These are phyloP conservation scores for Dysidea cf. avara DNA, from an alignment of 37 sponge, comb jelly and placozoan genomes.

Conservation along the genomic window DNA sequence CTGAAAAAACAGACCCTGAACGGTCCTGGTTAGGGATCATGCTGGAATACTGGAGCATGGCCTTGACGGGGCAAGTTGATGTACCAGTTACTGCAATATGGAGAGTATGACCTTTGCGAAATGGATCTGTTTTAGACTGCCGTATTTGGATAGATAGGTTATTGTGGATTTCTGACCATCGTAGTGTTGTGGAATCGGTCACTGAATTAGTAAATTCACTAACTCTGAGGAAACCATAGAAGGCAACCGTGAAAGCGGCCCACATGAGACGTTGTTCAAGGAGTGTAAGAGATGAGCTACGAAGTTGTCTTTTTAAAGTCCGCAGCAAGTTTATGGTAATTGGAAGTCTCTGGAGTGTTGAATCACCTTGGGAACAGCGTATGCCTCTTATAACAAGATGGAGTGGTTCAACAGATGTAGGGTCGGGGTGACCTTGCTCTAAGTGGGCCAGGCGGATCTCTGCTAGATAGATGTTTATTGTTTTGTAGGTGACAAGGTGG, in stretches of 20 bases:
- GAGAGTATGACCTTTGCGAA: not conserved
- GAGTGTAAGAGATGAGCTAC: too few species aligned
- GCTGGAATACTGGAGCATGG: not conserved
- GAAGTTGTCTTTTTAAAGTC: not conserved
- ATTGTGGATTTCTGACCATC: not conserved
- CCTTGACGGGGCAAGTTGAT: slow-evolving; percentile 5
- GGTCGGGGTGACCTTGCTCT: not conserved
- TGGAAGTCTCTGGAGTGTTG: not conserved
- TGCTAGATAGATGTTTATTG: not conserved
- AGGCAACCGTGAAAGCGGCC: slow-evolving; percentile 9
- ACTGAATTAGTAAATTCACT: slow-evolving; percentile 5
- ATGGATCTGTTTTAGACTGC: slow-evolving; percentile 17
- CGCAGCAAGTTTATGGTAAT: not conserved
- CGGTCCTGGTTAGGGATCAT: not conserved
- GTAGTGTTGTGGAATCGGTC: not conserved
- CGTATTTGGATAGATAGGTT: not conserved
- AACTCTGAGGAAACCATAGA: too few species aligned
- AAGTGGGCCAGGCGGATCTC: slow-evolving; percentile 1
- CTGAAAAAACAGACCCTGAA: too few species aligned
- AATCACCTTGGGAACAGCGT: too few species aligned
- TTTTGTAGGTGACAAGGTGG: too few species aligned
- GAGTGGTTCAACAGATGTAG: not conserved
- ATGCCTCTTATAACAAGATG: not conserved
- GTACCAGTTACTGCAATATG: not conserved
- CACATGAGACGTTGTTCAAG: not conserved